Base-by-base conservation (phyloP, 2,113 vertebrate genomes). In the Genyomyrus donnyi region DNA sequence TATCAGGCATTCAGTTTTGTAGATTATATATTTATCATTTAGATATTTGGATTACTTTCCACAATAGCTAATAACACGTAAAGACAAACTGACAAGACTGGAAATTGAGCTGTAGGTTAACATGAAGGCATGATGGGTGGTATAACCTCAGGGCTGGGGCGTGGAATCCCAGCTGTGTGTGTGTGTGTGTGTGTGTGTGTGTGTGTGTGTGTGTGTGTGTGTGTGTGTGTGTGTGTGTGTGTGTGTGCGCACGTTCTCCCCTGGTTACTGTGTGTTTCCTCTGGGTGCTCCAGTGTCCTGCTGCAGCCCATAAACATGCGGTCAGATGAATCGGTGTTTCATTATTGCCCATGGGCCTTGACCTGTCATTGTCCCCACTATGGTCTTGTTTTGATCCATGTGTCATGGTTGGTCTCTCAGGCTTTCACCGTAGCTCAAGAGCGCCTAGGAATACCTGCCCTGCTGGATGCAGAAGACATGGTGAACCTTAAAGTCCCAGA, bases 391-490 rank as follows among this genome's bases (percentile, higher is more conserved):
- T 45, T 48, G 21, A 85, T 48, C 21, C 24, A 4, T 85, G 21
- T 45, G 83, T 24, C 24, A 3, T 85, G 35, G 39, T 39, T 48
- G 83, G 45, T 85, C 45, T 48, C 87, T 4, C 91, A 99, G 98
- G 98, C 98, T 0, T 99, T 99, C 92, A 92, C 0, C 0, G 97
- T 99, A 89, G 98, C 98, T 0, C 98, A 99, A 93, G 95, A 97
- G 80, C 88, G 98, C 92, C 92, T 99, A 93, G 98, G 98, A 3
- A 99, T 99, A 91, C 98, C 98, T 0, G 98, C 98, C 0, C 92
- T 99, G 93, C 91, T 99, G 95, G 98, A 99, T 0, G 98, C 98
- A 0, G 98, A 99, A 90, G 98, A 99, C 94, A 99, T 99, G 98
- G 97, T 99, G 93, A 96, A 96, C 21, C 94, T 99, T n/a, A 97